Conservation (phyloP, 2,797 vertebrate genomes). For the Sebastes trivittatus region DNA sequence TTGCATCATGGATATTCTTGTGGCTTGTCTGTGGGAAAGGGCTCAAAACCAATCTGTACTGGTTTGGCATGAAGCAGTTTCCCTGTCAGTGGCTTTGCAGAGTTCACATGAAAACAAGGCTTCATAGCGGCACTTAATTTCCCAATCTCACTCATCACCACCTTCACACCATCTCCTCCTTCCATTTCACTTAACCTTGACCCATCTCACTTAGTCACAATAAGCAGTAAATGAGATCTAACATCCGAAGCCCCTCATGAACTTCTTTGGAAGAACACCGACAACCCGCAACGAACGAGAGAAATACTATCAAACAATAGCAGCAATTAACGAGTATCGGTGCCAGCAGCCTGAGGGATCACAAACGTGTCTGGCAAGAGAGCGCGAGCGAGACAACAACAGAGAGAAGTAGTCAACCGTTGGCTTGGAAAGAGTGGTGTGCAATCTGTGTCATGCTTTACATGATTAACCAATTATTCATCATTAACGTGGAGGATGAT, state of each 20-base stretch:
- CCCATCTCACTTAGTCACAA: conserved; percentile 5
- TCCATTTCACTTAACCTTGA: conserved; percentile 9
- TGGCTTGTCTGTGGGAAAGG: conserved; percentile 7
- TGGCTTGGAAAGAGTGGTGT: background rate
- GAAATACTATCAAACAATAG: conserved; percentile 13
- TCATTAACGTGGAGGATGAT: background rate
- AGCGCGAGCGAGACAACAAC: background rate
- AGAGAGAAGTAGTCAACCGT: background rate
- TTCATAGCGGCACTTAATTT: background rate
- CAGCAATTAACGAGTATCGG: background rate
- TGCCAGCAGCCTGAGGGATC: conserved; percentile 13
- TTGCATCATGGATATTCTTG: conserved; percentile 37
- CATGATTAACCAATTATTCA: background rate
- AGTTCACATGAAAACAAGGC: conserved; percentile 18
- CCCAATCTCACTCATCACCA: background rate
- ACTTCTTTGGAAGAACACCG: background rate
- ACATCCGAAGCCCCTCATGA: background rate
- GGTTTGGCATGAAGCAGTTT: conserved; percentile 20
- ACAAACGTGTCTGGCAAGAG: background rate
- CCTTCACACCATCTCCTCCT: background rate
- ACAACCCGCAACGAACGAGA: background rate
- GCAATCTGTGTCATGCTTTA: background rate
- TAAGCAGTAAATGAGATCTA: background rate
- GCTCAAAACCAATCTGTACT: background rate
- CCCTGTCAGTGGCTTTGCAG: conserved; percentile 3